Base-by-base conservation (phyloP, 1,140 invertebrate genomes). In the Drosophila funebris region DNA sequence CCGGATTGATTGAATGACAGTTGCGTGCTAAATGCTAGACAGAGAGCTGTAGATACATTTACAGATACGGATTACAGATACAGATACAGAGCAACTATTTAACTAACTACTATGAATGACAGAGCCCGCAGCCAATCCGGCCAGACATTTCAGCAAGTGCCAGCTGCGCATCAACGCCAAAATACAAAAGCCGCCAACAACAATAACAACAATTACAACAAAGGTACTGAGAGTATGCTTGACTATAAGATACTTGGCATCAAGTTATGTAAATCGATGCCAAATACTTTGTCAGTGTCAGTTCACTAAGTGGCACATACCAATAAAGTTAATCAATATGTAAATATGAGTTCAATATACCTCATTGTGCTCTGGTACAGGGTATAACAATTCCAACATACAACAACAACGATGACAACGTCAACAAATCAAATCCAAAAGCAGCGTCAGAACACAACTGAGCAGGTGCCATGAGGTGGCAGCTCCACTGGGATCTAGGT, bases 91-190 rank as follows among this genome's bases (percentile, higher is more conserved):
- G 69, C 62, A 68, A 64, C 62, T 64, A 76, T 80, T 76, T 85
- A 71, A 78, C 83, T 78, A 81, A 70, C 82, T 71, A 46, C 62
- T 48, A 67, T 81, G 70, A 87, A 64, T 87, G 82, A 85, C 82
- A 87, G 78, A 68, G 73, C 76, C 66, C 60, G 33, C 56, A 74
- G 69, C 37, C 78, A 74, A 66, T 73, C 69, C 77, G 79, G 76
- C 68, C 81, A 85, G 76, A 87, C 78, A 75, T 85, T 85, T 85
- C 82, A 85, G 81, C 81, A 85, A 85, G 77, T 85, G 81, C 82
- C 81, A 85, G 71, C 66, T 62, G 85, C 80, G 82, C 81, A 87
- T 85, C 81, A 85, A 85, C 81, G 81, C 81, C 81, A 80, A 85
- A 85, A 81, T 69, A 84, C 81, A 84, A 85, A 87, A 78, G 77